Evolutionary conservation across 2,113 vertebrate genomes (phyloP).

Genomic region (Onychorhynchus coronatus): DNA sequence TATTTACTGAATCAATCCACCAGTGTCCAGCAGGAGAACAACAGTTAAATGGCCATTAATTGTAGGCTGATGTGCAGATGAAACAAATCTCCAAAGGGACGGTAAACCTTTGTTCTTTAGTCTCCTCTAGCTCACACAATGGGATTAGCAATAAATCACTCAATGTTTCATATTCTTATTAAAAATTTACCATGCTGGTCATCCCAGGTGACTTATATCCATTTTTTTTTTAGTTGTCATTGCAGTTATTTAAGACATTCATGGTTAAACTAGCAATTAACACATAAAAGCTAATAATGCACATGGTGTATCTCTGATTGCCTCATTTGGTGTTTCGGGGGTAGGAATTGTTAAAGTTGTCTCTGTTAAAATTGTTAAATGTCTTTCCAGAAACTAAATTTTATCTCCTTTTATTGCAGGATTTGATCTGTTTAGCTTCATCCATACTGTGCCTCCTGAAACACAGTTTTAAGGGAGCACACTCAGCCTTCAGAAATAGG

Average conservation of each 20-base stretch:
- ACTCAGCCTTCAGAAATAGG: not conserved
- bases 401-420: not conserved
- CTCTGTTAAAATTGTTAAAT: too few relatives aligned
- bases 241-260: not conserved
- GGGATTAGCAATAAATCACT: constrained; percentile 76
- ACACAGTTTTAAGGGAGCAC: not conserved
- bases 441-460: not conserved
- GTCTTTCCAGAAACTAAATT: not conserved
- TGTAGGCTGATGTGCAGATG: constrained; percentile 82
- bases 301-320: not conserved
- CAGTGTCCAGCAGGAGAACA: constrained; percentile 81
- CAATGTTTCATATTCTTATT: constrained; percentile 70
- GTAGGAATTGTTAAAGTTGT: not conserved
- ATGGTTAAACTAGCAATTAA: not conserved
- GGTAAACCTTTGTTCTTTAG: constrained; percentile 81
- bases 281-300: not conserved
- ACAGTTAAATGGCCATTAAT: constrained; percentile 85
- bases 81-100: constrained; percentile 80
- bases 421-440: not conserved
- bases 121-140: constrained; percentile 61
- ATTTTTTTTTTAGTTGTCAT: not conserved
- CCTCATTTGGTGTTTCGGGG: not conserved
- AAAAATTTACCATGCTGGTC: constrained; percentile 68
- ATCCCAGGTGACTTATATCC: constrained; percentile 46
- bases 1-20: constrained; percentile 86